Conservation (phyloP, 2,113 vertebrate species). For the Tyto alba region DNA sequence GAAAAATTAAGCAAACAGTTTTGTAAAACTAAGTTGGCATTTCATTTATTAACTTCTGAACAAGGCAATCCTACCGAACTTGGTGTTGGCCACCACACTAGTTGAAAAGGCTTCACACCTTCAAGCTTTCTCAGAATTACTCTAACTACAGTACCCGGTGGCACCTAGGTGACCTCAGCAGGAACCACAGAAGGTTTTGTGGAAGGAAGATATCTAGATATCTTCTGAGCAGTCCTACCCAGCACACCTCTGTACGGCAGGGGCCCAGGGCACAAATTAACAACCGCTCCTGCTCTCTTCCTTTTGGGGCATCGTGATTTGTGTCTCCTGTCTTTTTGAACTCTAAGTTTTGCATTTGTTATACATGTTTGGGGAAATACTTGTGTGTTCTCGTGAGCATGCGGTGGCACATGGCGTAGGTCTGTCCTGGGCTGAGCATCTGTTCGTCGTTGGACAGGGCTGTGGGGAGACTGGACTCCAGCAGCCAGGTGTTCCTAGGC, state of each 20-base stretch:
- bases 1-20: neutral
- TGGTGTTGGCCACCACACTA: neutral
- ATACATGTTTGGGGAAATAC: neutral
- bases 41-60: neutral
- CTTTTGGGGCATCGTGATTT: neutral
- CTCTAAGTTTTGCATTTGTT: neutral
- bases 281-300: neutral
- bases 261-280: neutral
- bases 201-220: neutral
- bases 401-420: neutral
- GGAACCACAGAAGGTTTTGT: neutral
- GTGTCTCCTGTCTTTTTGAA: neutral
- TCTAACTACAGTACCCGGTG: neutral
- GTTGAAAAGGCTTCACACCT: neutral
- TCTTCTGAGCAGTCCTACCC: neutral
- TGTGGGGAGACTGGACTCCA: neutral
- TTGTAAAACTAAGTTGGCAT: neutral
- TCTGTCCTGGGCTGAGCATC: neutral
- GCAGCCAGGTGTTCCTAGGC: neutral
- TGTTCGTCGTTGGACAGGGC: fast-evolving
- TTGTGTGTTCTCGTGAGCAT: fast-evolving
- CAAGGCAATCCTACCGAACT: neutral
- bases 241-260: neutral
- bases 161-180: fast-evolving
- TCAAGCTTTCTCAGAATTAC: neutral